A percentile compares a stretch with the other conserved stretches of the same genome.
Conservation (phyloP, 2,888 invertebrate genomes). For the Nycteola revayana region DNA sequence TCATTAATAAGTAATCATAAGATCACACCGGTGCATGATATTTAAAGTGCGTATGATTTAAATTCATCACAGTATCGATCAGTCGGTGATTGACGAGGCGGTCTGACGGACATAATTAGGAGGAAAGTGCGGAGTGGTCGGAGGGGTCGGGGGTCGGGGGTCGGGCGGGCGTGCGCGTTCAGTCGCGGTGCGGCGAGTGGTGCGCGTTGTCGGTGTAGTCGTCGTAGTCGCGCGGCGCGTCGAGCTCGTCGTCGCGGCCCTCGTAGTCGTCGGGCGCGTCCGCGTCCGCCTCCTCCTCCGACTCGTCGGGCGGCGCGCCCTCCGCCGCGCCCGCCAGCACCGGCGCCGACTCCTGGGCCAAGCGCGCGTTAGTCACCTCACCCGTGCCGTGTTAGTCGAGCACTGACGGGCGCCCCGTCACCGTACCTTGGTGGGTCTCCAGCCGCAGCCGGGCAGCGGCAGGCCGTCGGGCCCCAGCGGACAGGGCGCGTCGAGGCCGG, state of each 20-base stretch:
- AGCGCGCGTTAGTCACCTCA: conserved; percentile 22
- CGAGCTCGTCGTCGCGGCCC: conserved; percentile 56
- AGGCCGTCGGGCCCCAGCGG: conserved; percentile 97
- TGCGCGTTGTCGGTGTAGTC: conserved; percentile 74
- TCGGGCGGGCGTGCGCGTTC: conserved; percentile 29
- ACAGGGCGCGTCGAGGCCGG: conserved; percentile 99
- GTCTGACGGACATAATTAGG: too few species aligned
- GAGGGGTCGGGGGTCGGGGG: conserved; percentile 1
- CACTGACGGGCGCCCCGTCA: not conserved
- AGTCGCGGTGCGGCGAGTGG: conserved; percentile 59
- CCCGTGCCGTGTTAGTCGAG: not conserved
- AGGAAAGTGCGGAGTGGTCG: not conserved
- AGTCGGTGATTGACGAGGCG: too few species aligned
- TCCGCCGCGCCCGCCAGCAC: conserved; percentile 35
- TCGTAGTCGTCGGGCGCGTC: conserved; percentile 54
- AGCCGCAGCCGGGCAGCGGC: conserved; percentile 97
- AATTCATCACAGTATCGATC: too few species aligned
- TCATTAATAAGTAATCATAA: too few species aligned
- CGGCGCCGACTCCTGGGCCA: conserved; percentile 44
- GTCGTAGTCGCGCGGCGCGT: conserved; percentile 65
- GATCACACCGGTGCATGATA: too few species aligned
- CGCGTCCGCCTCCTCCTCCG: conserved; percentile 29
- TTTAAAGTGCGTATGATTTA: too few species aligned
- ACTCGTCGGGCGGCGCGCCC: conserved; percentile 26
- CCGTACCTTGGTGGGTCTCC: conserved; percentile 93